Evolutionary conservation across 2,888 invertebrate species (phyloP), one percentile per base, ranked within the genome.

Genomic region (Anagyrus pseudococci): DNA sequence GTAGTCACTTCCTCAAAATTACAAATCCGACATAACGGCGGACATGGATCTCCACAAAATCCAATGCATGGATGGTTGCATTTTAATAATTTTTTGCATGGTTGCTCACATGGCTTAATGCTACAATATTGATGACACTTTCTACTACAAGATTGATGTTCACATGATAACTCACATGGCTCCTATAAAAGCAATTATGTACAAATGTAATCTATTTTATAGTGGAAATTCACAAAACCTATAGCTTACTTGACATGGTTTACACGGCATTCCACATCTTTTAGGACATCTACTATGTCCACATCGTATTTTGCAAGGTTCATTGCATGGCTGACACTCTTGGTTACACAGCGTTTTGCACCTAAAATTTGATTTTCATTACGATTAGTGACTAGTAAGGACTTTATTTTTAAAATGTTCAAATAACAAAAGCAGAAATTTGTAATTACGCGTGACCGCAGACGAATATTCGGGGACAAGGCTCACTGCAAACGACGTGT

Each of bases 11-110:
- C 25, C 1, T 59, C 60, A 20, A 41, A 41, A 17, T 54, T 6
- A 22, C 60, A 60, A 23, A 54, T 48, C 26, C 54, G 33, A 29
- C 60, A 60, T 6, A 60, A 4, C 1, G 60, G 60, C 8, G 60
- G 60, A 19, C 60, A 60, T 20, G 54, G 47, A 25, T 60, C 60
- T 0, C 60, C 60, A 6, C 60, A 60, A 48, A 48, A 60, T 0
- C 60, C 60, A 37, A 60, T 26, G 26, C 60, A 60, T 3, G 26
- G 26, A 40, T 60, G 60, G 10, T 15, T 4, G 26, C 60, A 60
- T 40, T 54, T 60, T 13, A 60, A 54, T 13, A 0, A 4, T 48
- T 60, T 60, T 41, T 47, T 22, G 26, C 60, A 60, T 7, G 60
- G 48, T 1, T 48, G n/a, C n/a, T 44, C 40, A 33, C 60, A 60